Evolutionary conservation across 2,888 invertebrate species (phyloP).

Genomic region (Aspidiotus rigidus): DNA sequence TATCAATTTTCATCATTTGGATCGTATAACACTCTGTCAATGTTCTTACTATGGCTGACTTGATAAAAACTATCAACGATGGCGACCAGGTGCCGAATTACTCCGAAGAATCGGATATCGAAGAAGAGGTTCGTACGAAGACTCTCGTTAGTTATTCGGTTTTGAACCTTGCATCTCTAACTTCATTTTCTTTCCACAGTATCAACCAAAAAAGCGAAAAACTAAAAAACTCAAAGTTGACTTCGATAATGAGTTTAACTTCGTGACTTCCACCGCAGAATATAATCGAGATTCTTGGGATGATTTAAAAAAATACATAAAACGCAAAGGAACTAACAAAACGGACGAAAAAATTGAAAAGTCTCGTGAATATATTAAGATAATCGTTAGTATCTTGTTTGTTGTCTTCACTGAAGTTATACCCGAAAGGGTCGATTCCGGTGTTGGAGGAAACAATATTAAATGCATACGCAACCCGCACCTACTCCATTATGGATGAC

Average conservation of each 20-base stretch:
- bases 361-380: constrained; percentile 47
- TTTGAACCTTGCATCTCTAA: constrained; percentile 6
- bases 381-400: constrained; percentile 43
- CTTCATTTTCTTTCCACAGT: constrained; percentile 48
- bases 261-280: constrained; percentile 65
- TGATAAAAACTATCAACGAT: constrained; percentile 75
- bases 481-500: too few relatives aligned
- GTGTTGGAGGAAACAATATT: too few relatives aligned
- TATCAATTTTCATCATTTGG: too few relatives aligned
- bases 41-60: constrained; percentile 43
- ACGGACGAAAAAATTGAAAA: constrained; percentile 75
- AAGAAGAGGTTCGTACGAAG: constrained; percentile 58
- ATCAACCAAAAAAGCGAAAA: constrained; percentile 72
- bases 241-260: constrained; percentile 72
- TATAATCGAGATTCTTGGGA: constrained; percentile 76
- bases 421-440: too few relatives aligned
- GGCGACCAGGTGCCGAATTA: constrained; percentile 70
- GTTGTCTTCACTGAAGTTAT: too few relatives aligned
- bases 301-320: constrained; percentile 66
- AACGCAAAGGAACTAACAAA: constrained; percentile 67
- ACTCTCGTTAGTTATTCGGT: not conserved
- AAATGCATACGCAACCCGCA: too few relatives aligned
- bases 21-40: not conserved
- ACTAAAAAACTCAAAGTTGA: constrained; percentile 57
- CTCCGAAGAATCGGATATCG: constrained; percentile 66